phyloP scores from a whole-genome alignment of 2,113 vertebrate species.

The Ardeotis arabs region DNA sequence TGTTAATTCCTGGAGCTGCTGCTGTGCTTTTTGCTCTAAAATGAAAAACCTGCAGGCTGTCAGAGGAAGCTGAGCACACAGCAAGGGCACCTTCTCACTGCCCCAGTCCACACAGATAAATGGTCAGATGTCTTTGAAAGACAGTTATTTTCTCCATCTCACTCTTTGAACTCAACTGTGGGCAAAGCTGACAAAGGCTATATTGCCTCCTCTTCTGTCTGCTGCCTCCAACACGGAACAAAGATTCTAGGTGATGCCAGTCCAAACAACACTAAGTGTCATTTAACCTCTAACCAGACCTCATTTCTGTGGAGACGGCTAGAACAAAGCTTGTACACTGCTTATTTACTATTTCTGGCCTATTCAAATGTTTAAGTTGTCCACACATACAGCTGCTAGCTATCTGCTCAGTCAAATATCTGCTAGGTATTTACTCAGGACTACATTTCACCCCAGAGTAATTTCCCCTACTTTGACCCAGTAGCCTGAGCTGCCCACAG shows the following conservation, averaged over 20 bases:
- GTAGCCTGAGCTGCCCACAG: not conserved
- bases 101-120: not conserved
- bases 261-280: not conserved
- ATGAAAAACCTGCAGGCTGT: not conserved
- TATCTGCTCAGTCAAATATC: not conserved
- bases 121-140: not conserved
- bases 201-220: not conserved
- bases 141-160: not conserved
- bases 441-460: not conserved
- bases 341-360: not conserved
- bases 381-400: not conserved
- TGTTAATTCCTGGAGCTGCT: constrained; percentile 9
- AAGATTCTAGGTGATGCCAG: not conserved
- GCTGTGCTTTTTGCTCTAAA: not conserved
- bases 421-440: not conserved
- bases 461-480: not conserved
- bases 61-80: not conserved
- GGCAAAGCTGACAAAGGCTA: not conserved
- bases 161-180: not conserved
- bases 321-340: not conserved
- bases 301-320: not conserved
- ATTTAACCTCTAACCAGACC: not conserved
- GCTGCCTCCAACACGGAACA: not conserved
- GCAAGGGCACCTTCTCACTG: not conserved
- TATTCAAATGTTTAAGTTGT: not conserved